Evolutionary conservation across 2,113 vertebrate species (phyloP), one percentile per base, ranked within the genome.

Genomic region (Cyphomyrus discorhynchus): DNA sequence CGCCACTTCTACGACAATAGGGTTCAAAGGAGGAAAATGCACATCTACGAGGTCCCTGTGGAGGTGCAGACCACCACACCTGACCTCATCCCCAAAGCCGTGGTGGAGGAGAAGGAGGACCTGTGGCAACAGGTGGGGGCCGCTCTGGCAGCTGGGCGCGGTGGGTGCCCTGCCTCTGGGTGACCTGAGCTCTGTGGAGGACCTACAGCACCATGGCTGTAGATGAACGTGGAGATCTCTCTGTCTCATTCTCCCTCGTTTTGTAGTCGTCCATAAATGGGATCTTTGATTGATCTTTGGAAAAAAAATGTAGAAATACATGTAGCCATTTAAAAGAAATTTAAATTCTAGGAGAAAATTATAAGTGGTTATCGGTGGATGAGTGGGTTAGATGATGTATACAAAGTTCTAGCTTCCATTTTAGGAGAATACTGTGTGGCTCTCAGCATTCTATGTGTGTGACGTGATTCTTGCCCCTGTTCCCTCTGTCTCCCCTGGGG

Each of bases 71-170:
- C 95, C 3, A 92, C 95, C 89, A 97, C 97, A 39, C 97, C 97
- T 2, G 97, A 98, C 92, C 96, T 98, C 92, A 97, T 98, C 92
- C 94, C 96, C 88, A 97, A 96, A 90, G 90, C 93, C 3, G 89
- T 92, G 46, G 87, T 91, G 21, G 93, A 93, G 35, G 95, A 95
- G 35, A 95, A 95, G 24, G 91, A 93, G 0, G 45, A 70, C 46
- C 88, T 90, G 88, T 89, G 89, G 80, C 90, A 89, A 50, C 94
- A 94, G 94, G 94, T 94, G 21, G n/a, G 74, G 35, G 8, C 31
- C 5, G n/a, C 9, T 66, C 27, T 11, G 70, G 70, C 31, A 17
- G 11, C 70, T 6, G 70, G 17, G 52, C 0, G 52, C 3, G 50
- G 50, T 1, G 15, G 52, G 17, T 19, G 17, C 1, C 17, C 66